Base-by-base conservation (phyloP, 2,888 invertebrate species). In the Trissolcus brochymenae region DNA sequence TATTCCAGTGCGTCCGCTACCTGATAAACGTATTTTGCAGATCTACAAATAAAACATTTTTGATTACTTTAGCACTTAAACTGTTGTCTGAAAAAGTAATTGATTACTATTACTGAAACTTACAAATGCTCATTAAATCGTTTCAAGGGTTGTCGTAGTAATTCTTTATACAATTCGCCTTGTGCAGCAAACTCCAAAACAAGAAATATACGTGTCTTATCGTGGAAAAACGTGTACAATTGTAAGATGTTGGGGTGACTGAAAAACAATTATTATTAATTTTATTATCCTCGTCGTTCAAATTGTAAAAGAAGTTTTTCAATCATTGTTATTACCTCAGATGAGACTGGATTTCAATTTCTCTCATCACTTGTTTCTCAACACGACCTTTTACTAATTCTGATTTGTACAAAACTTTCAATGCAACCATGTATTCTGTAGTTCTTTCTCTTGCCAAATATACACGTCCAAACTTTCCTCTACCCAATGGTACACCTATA, bases 391-490 rank as follows among this genome's bases (percentile, higher is more conserved):
- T 94, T 74, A 94, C 91, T 71, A 99, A 94, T 89, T 98, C 97
- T 67, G 94, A 93, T 90, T 98, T 98, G 87, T 96, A 96, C 1
- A 98, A 90, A 0, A 97, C 97, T 90, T 98, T 97, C 40, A 96
- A 90, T 0, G 96, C 96, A 1, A 96, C 94, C 13, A 96, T 93
- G 83, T 93, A 96, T 83, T 94, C 94, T 0, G 96, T 96, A 77
- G 93, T 92, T 85, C 95, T 97, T 87, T 98, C 98, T 74, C 98
- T 92, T 0, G 98, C 98, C 83, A 98, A 90, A 89, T 98, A 99
- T 3, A 99, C 99, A 90, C 96, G 96, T 9, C 98, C 99, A 90
- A 98, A 99, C 91, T 98, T 98, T 79, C 99, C 98, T 90, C 96
- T 95, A 0, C 99, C 99, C 13, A 99, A 90, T 0, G 97, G 94